A percentile compares a stretch with the other conserved stretches of the same genome.
phyloP scores from a whole-genome alignment of 2,113 vertebrate species.

The Chinchilla lanigera region DNA sequence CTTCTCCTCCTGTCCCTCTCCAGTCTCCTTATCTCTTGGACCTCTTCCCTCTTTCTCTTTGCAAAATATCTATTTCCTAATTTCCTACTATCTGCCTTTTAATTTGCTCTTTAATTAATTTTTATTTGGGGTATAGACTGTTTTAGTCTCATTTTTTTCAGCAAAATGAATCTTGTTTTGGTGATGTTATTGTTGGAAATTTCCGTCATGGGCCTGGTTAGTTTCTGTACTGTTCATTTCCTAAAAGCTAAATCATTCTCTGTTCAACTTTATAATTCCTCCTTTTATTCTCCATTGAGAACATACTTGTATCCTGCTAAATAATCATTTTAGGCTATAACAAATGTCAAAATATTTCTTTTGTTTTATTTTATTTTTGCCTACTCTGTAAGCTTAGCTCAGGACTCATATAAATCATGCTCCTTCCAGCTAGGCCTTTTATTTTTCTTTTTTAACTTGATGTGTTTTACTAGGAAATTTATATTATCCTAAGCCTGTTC shows the following conservation, averaged over 20 bases:
- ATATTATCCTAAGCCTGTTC: background rate
- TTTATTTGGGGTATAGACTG: background rate
- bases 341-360: background rate
- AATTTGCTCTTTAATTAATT: background rate
- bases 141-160: slow-evolving; percentile 13
- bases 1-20: background rate
- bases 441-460: background rate
- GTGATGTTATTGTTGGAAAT: background rate
- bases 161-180: background rate
- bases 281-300: background rate
- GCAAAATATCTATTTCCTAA: background rate
- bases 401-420: background rate
- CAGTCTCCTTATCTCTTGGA: background rate
- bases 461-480: background rate
- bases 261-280: background rate
- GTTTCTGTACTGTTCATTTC: background rate
- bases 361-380: background rate
- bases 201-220: background rate
- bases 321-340: background rate
- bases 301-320: background rate
- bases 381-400: background rate
- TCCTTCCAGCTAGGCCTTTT: background rate
- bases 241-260: background rate
- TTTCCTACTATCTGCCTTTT: background rate
- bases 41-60: background rate